phyloP scores from a whole-genome alignment of 2,888 invertebrate genomes.

The Strigamia transsilvanica region DNA sequence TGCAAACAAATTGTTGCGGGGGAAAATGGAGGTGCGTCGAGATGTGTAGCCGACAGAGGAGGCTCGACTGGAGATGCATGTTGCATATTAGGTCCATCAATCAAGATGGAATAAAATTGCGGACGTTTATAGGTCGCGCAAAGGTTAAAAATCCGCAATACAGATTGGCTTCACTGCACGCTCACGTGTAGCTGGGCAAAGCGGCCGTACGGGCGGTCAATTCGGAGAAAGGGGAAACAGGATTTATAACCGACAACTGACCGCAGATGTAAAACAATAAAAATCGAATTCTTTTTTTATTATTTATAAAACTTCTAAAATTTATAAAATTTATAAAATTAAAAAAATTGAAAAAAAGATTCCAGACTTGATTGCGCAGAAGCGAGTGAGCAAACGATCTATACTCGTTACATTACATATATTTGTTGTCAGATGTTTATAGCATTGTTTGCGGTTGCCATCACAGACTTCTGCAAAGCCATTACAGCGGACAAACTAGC shows the following conservation, averaged over 20 bases:
- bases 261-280: not conserved
- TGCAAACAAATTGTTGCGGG: slow-evolving; percentile 19
- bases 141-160: slow-evolving; percentile 39
- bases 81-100: slow-evolving; percentile 35
- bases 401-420: slow-evolving; percentile 33
- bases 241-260: slow-evolving; percentile 2
- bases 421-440: slow-evolving; percentile 39
- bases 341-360: no score
- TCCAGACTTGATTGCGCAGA: no score
- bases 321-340: no score
- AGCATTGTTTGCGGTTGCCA: slow-evolving; percentile 39
- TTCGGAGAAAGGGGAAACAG: not conserved
- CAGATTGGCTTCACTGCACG: slow-evolving; percentile 40
- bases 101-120: slow-evolving; percentile 20
- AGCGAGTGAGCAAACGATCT: not conserved
- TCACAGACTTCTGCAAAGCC: not conserved
- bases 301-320: no score
- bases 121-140: slow-evolving; percentile 31
- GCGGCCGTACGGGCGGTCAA: slow-evolving; percentile 27
- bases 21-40: not conserved
- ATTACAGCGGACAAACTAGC: slow-evolving; percentile 36
- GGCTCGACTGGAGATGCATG: not conserved
- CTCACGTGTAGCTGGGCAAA: not conserved
- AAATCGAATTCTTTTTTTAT: not conserved
- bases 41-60: slow-evolving; percentile 26